phyloP scores from a whole-genome alignment of 2,888 invertebrate genomes.

The Microplitis deprimator region DNA sequence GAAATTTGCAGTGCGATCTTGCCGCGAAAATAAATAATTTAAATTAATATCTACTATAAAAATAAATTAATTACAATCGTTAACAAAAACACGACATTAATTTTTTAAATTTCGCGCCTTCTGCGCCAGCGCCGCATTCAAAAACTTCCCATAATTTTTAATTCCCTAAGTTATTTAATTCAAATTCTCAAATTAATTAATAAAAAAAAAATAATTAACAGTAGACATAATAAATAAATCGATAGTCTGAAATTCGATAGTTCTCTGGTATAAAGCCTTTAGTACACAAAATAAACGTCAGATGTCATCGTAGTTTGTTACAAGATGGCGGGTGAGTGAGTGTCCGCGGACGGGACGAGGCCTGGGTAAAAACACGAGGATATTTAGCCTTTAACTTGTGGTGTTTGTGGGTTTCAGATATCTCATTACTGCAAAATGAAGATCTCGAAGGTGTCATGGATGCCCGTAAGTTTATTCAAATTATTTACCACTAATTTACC shows the following conservation, averaged over 20 bases:
- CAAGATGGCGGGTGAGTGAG: slow-evolving; percentile 72
- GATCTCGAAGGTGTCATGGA: slow-evolving; percentile 60
- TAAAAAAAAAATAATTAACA: neutral
- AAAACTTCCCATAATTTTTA: no score
- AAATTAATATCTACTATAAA: no score
- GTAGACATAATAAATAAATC: neutral
- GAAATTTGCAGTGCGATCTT: no score
- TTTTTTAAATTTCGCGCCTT: no score
- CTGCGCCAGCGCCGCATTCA: no score
- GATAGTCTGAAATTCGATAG: neutral
- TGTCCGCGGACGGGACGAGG: slow-evolving; percentile 65
- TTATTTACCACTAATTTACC: slow-evolving; percentile 49
- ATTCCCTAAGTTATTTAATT: no score
- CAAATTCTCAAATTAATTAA: no score
- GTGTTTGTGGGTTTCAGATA: slow-evolving; percentile 71
- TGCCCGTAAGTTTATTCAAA: slow-evolving; percentile 63
- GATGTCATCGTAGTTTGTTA: slow-evolving; percentile 69
- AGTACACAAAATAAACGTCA: slow-evolving; percentile 49
- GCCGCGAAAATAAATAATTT: no score
- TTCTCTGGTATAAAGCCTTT: neutral
- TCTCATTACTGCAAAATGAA: slow-evolving; percentile 66
- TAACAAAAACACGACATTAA: no score
- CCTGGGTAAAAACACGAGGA: slow-evolving; percentile 66
- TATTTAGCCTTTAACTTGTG: slow-evolving; percentile 64
- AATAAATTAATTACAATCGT: no score